phyloP scores from a whole-genome alignment of 2,888 invertebrate genomes.

The Lumbricus terrestris region DNA sequence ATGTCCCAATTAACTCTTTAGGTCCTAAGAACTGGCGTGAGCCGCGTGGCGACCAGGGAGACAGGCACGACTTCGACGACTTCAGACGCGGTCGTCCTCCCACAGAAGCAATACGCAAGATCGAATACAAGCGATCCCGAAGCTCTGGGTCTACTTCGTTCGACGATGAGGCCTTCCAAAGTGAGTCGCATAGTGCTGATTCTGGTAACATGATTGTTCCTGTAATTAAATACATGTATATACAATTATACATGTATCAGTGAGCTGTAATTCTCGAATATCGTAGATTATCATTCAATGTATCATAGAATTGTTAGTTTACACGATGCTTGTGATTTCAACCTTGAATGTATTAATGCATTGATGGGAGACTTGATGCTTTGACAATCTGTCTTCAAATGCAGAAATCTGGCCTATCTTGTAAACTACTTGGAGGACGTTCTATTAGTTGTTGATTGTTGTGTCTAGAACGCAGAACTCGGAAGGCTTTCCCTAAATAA shows the following conservation, averaged over 20 bases:
- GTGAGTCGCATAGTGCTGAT: neutral
- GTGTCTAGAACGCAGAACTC: neutral
- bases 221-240: too few species aligned
- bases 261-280: too few species aligned
- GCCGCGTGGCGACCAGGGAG: neutral
- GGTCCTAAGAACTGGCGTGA: slow-evolving; percentile 15
- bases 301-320: too few species aligned
- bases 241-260: neutral
- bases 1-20: neutral
- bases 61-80: neutral
- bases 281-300: too few species aligned
- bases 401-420: neutral
- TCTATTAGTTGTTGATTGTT: neutral
- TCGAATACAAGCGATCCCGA: neutral
- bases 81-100: neutral
- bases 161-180: neutral
- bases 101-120: neutral
- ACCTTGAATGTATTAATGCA: too few species aligned
- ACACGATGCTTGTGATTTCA: too few species aligned
- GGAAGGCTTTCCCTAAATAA: too few species aligned
- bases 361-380: too few species aligned
- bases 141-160: slow-evolving; percentile 15
- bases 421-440: neutral
- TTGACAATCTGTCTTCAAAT: neutral
- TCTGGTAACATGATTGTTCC: neutral